Percentiles rank a stretch among this genome's conserved stretches.
Evolutionary conservation across 1,140 invertebrate species (phyloP).

Genomic region (Procambarus virginalis): DNA sequence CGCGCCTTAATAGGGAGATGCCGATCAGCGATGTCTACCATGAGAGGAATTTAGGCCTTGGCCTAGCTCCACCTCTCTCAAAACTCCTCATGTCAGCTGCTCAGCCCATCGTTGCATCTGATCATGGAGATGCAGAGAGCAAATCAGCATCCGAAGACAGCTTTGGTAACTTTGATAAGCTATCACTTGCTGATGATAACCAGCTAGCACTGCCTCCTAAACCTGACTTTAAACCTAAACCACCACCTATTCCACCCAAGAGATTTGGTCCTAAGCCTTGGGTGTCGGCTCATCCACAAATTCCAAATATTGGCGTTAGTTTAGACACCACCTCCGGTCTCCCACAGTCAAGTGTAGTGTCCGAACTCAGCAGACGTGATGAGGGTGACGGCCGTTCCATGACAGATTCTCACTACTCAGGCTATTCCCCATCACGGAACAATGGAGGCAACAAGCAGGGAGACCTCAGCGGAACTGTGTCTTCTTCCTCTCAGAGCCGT

Average conservation of each 20-base stretch:
- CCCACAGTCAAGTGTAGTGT: constrained; percentile 60
- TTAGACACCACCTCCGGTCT: constrained; percentile 53
- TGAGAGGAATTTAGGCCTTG: constrained; percentile 88
- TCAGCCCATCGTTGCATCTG: constrained; percentile 67
- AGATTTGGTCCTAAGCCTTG: constrained; percentile 66
- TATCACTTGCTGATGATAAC: constrained; percentile 73
- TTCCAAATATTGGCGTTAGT: constrained; percentile 69
- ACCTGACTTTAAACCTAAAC: constrained; percentile 70
- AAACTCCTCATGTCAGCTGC: constrained; percentile 81
- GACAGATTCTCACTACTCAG: constrained; percentile 86
- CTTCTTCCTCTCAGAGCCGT: constrained; percentile 39
- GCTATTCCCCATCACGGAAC: constrained; percentile 73
- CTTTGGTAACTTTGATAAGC: constrained; percentile 73
- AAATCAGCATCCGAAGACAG: constrained; percentile 72
- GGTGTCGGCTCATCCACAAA: constrained; percentile 70
- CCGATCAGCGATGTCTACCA: constrained; percentile 93
- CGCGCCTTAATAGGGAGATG: constrained; percentile 87
- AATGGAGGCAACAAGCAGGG: constrained; percentile 40
- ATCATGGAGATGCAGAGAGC: constrained; percentile 62
- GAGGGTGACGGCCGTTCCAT: constrained; percentile 92
- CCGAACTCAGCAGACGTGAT: constrained; percentile 79
- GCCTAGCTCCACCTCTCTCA: constrained; percentile 88
- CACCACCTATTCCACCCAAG: constrained; percentile 69
- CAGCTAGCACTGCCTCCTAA: constrained; percentile 65
- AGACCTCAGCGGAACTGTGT: constrained; percentile 44